These are phyloP conservation scores for Lasioglossum vierecki DNA, from an alignment of 2,888 invertebrate species.

Conservation along the genomic window DNA sequence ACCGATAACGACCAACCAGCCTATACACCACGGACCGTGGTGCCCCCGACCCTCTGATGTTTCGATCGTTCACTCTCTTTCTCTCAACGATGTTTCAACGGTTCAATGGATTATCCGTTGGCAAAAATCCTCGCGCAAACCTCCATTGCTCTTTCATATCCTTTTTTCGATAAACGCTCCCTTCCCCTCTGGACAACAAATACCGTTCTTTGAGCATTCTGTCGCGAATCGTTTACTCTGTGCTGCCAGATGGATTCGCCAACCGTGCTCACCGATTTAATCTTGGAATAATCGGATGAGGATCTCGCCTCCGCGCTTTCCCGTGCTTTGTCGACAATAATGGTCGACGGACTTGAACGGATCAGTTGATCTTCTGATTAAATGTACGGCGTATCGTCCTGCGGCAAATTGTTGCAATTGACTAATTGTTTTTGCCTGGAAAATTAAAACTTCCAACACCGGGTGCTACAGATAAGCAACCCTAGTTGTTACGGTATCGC, in stretches of 20 bases:
- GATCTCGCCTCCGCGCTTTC: background rate
- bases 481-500: too few species aligned
- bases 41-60: background rate
- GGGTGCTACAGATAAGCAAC: too few species aligned
- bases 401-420: too few species aligned
- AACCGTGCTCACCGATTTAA: background rate
- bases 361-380: background rate
- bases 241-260: background rate
- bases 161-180: too few species aligned
- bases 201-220: background rate
- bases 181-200: too few species aligned
- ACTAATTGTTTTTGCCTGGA: background rate
- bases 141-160: background rate
- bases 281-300: background rate
- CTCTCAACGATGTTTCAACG: background rate
- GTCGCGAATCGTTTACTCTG: background rate
- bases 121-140: slow-evolving; percentile 1
- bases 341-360: background rate
- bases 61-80: background rate
- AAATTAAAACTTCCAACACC: too few species aligned
- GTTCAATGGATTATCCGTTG: background rate
- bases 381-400: background rate
- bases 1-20: background rate
- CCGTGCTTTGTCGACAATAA: background rate
- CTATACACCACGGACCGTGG: background rate